Conservation (phyloP, 2,113 vertebrate species). For the Chinchilla lanigera region DNA sequence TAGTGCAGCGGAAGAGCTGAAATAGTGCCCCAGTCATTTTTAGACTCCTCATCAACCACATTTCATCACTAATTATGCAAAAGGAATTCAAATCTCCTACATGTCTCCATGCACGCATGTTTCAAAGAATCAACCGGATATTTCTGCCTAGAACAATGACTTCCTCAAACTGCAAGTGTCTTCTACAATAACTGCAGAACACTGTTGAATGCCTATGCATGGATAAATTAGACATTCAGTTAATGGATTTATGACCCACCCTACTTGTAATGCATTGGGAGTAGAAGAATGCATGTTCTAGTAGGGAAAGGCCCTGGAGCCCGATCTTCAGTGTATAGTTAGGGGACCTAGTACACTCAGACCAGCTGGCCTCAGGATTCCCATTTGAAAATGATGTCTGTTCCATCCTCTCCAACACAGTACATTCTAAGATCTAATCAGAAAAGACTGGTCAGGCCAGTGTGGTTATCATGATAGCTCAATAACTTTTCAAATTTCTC, state of each 20-base stretch:
- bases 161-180: conserved; percentile 3
- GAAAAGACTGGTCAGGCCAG: not conserved
- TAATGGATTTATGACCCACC: not conserved
- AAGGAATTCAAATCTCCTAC: not conserved
- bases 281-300: not conserved
- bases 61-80: conserved; percentile 50
- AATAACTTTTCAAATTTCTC: not conserved
- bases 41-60: not conserved
- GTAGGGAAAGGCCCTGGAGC: not conserved
- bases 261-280: not conserved
- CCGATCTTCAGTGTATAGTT: not conserved
- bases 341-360: not conserved
- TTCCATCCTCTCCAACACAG: not conserved
- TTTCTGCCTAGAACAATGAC: not conserved
- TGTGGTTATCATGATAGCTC: not conserved
- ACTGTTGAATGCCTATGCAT: not conserved
- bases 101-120: not conserved
- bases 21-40: not conserved
- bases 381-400: not conserved
- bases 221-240: not conserved
- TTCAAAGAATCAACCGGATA: not conserved
- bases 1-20: not conserved
- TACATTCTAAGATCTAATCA: not conserved
- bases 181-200: not conserved
- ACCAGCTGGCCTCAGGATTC: not conserved